Conservation (phyloP, 2,113 vertebrate genomes). For the Anguilla japonica region DNA sequence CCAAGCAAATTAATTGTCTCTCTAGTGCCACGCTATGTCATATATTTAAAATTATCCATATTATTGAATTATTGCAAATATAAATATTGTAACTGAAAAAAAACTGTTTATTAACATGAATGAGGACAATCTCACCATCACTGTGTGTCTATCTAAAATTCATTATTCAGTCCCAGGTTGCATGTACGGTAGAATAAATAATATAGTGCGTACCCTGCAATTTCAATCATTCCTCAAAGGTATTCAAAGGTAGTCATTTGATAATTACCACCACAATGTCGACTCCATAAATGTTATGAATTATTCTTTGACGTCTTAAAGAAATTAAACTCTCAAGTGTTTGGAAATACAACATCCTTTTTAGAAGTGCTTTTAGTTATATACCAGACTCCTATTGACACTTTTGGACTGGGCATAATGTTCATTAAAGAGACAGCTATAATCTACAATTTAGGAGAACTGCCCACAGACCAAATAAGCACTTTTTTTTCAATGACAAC, state of each 20-base stretch:
- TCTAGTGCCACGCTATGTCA: neutral
- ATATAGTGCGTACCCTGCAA: constrained; percentile 26
- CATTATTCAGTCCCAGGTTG: neutral
- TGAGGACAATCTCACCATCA: neutral
- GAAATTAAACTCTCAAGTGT: neutral
- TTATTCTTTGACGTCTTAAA: neutral
- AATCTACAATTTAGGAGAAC: neutral
- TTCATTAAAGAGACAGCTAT: neutral
- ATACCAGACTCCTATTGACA: neutral
- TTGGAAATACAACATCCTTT: neutral
- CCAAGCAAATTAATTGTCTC: neutral
- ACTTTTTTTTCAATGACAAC: neutral
- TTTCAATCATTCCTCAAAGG: constrained; percentile 14
- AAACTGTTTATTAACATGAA: neutral
- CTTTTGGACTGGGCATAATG: neutral
- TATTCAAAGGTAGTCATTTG: constrained; percentile 41
- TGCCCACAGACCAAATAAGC: neutral
- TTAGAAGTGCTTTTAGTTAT: neutral
- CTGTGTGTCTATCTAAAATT: neutral
- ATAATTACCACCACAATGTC: constrained; percentile 26
- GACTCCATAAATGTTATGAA: constrained; percentile 2
- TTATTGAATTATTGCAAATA: neutral
- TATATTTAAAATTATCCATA: neutral
- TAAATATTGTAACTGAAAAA: neutral
- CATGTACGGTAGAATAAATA: neutral